Evolutionary conservation across 2,888 invertebrate genomes (phyloP).

Genomic region (Sarcophaga carnaria): DNA sequence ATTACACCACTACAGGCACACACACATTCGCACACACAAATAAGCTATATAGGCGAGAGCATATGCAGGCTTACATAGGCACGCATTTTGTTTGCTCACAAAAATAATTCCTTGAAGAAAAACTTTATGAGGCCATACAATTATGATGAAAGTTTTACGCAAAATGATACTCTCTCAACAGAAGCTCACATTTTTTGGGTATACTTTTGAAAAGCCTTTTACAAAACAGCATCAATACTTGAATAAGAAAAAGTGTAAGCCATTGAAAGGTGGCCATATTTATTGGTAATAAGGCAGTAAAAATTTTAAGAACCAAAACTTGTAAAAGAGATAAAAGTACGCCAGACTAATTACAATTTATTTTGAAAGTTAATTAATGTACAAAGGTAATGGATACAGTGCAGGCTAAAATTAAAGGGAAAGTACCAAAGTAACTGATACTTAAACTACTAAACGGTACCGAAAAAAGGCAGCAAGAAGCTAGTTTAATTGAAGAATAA

Average conservation of each 20-base stretch:
- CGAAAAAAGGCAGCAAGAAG: too few species aligned
- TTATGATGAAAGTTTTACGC: constrained; percentile 18
- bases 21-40: neutral
- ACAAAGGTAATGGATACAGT: neutral
- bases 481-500: too few species aligned
- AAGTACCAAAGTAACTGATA: neutral
- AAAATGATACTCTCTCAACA: neutral
- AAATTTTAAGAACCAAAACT: too few species aligned
- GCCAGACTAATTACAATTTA: constrained; percentile 52
- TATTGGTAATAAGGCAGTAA: neutral
- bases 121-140: constrained; percentile 38
- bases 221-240: too few species aligned
- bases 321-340: neutral
- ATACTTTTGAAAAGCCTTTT: too few species aligned
- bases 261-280: too few species aligned
- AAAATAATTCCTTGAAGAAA: constrained; percentile 45
- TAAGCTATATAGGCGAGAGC: neutral
- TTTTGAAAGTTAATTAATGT: constrained; percentile 48
- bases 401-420: neutral
- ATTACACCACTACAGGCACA: neutral
- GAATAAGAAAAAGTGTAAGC: too few species aligned
- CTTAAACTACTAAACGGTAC: neutral
- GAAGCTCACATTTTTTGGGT: too few species aligned
- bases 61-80: neutral
- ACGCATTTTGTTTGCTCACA: constrained; percentile 4